Base-by-base conservation (phyloP, 1,140 invertebrate species). In the Drosophila watanabei region DNA sequence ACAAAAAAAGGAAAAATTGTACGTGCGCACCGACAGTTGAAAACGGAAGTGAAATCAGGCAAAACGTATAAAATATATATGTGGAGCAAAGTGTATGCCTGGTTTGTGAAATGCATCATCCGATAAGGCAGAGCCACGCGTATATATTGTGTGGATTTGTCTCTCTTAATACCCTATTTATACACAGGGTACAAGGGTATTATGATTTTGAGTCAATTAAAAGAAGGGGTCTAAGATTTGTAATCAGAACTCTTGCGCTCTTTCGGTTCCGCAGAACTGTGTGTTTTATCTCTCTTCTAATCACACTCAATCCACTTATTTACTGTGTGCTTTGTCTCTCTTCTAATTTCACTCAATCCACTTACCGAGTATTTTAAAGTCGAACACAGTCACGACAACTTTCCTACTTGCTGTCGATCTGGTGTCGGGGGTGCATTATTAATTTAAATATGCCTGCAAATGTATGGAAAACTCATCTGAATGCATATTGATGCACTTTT, bases 31-130 rank as follows among this genome's bases (percentile, higher is more conserved):
- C 69, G 65, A 46, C 46, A 73, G 68, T 60, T 51, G 52, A 66
- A 37, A 90, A 63, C 86, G 86, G 86, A 89, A 86, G 82, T 90
- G 75, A 80, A 89, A 90, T 86, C 85, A 82, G 86, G 70, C 62
- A 70, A 58, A 82, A 82, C 41, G 35, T 59, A 48, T 33, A 45
- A 68, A 49, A 68, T 43, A 68, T 63, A 43, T 32, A 59, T 41
- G 49, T 65, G 39, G 37, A 4, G 33, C 59, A 73, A 82, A 82
- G 66, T 68, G 69, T 52, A 70, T 72, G 57, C 56, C 41, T 71
- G 69, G 51, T 71, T 72, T 72, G 48, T 58, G 70, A 46, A 70
- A 71, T 57, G 39, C 66, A 51, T 65, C 60, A 66, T 51, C 39
- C 41, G 62, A 77, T 77, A 68, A 68, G 39, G 41, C 64, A 56